Evolutionary conservation across 2,797 vertebrate genomes (phyloP).

Genomic region (Paramormyrops hopkinsi): DNA sequence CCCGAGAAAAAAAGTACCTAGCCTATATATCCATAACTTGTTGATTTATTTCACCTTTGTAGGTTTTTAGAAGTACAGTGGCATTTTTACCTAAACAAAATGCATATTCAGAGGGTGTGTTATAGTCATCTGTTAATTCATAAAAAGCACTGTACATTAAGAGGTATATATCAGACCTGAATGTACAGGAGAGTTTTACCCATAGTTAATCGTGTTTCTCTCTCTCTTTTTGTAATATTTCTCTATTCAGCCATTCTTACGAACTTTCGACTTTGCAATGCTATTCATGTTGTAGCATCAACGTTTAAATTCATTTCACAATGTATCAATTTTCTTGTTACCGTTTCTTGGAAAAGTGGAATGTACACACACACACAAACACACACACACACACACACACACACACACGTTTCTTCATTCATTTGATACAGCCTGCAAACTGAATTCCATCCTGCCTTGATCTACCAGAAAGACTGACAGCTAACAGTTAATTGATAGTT

Average conservation of each 20-base stretch:
- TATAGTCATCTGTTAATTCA: background rate
- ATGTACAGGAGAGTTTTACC: background rate
- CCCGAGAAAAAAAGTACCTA: background rate
- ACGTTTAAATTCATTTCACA: background rate
- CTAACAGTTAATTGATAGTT: background rate
- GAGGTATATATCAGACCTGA: background rate
- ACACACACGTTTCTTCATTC: background rate
- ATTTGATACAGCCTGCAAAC: too few relatives aligned
- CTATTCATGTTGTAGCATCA: background rate
- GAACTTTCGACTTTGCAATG: background rate
- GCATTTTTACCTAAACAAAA: background rate
- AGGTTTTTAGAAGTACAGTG: background rate
- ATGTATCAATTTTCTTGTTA: constrained; percentile 1
- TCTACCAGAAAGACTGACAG: background rate
- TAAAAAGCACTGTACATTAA: background rate
- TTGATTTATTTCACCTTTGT: background rate
- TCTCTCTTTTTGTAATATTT: background rate
- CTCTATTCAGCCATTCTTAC: background rate
- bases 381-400: background rate
- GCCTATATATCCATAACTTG: background rate
- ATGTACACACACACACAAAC: background rate
- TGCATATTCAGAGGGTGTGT: background rate
- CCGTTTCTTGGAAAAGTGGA: background rate
- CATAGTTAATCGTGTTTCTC: background rate
- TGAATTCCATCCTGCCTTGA: background rate